These are phyloP conservation scores for Stigmatopora argus DNA, from an alignment of 2,113 vertebrate genomes.

Conservation along the genomic window DNA sequence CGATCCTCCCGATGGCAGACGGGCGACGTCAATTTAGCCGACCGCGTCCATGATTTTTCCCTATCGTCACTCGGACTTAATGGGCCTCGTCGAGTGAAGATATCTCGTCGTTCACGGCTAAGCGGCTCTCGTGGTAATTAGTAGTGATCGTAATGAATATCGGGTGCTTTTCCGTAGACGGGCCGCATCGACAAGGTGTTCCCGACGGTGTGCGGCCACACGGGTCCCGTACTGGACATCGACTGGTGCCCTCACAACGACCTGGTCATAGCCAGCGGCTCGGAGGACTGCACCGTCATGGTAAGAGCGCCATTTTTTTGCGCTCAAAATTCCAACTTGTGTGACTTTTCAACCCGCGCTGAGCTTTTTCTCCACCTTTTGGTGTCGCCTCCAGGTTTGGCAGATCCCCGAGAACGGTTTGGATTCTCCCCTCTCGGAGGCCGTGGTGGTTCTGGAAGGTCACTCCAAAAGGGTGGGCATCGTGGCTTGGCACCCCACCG, in stretches of 20 bases:
- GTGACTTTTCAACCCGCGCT: neutral
- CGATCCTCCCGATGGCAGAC: conserved; percentile 12
- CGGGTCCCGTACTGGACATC: conserved; percentile 91
- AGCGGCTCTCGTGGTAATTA: too few species aligned
- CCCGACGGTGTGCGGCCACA: conserved; percentile 95
- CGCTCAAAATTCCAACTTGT: neutral
- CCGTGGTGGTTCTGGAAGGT: conserved; percentile 88
- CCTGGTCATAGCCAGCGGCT: conserved; percentile 91
- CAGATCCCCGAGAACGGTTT: conserved; percentile 94
- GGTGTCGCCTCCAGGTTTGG: conserved; percentile 78
- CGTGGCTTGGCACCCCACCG: conserved; percentile 92
- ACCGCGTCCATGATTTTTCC: conserved; percentile 11
- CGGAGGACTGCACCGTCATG: conserved; percentile 95
- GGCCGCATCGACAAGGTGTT: conserved; percentile 77
- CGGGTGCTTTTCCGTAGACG: conserved; percentile 32
- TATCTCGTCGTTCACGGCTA: neutral
- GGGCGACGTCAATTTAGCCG: conserved; percentile 8
- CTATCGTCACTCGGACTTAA: neutral
- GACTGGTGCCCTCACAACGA: conserved; percentile 98
- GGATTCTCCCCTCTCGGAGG: conserved; percentile 82
- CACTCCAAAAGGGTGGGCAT: conserved; percentile 96
- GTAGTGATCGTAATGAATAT: neutral
- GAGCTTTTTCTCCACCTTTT: neutral
- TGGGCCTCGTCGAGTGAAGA: neutral
- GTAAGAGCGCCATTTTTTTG: conserved; percentile 55